Evolutionary conservation across 2,797 vertebrate species (phyloP).

Genomic region (Gymnothorax javanicus): DNA sequence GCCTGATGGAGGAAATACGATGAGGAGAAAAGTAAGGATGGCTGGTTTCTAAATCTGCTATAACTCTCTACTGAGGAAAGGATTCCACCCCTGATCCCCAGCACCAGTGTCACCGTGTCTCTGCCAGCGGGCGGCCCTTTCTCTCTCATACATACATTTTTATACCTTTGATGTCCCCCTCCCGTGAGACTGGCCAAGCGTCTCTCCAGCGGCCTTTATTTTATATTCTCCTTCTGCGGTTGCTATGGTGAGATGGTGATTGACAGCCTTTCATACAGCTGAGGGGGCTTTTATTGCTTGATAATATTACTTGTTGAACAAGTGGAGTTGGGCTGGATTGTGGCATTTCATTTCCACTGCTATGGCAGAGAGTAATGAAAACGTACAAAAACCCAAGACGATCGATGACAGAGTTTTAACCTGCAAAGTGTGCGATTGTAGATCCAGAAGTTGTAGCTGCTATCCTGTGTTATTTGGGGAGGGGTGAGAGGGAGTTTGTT

Average conservation of each 20-base stretch:
- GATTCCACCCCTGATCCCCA: constrained; percentile 11
- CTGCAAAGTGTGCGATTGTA: background rate
- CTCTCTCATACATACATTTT: no score
- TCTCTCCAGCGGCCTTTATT: constrained; percentile 21
- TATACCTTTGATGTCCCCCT: background rate
- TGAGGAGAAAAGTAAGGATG: background rate
- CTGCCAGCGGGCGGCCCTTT: no score
- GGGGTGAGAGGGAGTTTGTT: background rate
- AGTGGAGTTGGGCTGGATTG: background rate
- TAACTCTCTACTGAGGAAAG: background rate
- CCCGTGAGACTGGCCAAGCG: background rate
- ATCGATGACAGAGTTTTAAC: background rate
- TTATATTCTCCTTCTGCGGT: background rate
- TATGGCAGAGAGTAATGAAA: background rate
- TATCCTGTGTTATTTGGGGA: background rate
- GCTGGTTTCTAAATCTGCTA: background rate
- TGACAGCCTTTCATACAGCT: background rate
- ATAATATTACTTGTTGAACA: background rate
- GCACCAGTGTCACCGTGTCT: background rate
- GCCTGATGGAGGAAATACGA: background rate
- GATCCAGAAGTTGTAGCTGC: background rate
- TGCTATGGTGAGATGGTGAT: background rate
- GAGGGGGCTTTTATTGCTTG: background rate
- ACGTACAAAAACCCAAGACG: background rate
- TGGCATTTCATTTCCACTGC: constrained; percentile 15